A percentile compares a stretch with the other conserved stretches of the same genome.
These are phyloP conservation scores for Phrynocephalus versicolor DNA, from an alignment of 2,113 vertebrate genomes.

Conservation along the genomic window DNA sequence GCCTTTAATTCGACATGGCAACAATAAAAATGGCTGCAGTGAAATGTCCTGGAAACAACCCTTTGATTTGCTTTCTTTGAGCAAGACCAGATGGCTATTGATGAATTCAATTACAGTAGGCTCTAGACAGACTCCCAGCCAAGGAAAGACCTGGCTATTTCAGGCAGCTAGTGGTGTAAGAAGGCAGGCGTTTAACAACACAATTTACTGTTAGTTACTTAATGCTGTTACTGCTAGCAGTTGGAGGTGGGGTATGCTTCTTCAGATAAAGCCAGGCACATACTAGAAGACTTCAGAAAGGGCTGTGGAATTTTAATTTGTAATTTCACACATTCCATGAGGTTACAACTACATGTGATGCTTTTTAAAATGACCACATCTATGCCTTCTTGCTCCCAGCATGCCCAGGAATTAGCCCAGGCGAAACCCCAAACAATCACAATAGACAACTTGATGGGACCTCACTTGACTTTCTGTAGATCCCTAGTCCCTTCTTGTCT, in stretches of 20 bases:
- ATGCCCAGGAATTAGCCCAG: no score
- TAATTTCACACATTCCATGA: background rate
- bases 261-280: background rate
- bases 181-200: background rate
- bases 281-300: background rate
- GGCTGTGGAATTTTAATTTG: background rate
- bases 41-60: constrained; percentile 12
- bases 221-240: background rate
- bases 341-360: background rate
- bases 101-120: background rate
- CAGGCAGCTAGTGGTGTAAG: background rate
- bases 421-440: no score
- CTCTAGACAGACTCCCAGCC: background rate
- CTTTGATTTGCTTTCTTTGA: constrained; percentile 4
- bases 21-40: background rate
- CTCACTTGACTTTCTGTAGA: no score
- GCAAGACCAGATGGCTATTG: background rate
- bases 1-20: background rate
- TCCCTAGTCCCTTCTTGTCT: no score
- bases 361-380: no score
- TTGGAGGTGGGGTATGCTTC: background rate
- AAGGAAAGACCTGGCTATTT: background rate
- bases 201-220: background rate
- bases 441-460: no score
- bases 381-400: no score